A percentile compares a stretch with the other conserved stretches of the same genome.
Evolutionary conservation across 1,140 invertebrate genomes (phyloP).

Genomic region (Drosophila watanabei): DNA sequence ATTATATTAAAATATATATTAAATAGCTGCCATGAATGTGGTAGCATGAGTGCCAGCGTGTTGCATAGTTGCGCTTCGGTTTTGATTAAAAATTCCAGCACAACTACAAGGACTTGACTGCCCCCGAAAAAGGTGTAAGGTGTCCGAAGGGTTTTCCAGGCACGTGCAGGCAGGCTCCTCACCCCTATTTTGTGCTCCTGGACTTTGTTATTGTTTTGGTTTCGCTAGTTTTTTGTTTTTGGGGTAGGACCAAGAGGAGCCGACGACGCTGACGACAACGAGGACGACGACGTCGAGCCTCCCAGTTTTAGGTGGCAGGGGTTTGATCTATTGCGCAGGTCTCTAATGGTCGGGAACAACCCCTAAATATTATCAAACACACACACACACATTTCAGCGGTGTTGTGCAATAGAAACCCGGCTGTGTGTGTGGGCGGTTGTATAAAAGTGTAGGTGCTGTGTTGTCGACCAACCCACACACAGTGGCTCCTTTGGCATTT

Average conservation of each 20-base stretch:
- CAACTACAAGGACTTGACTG: slow-evolving; percentile 16
- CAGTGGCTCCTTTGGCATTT: slow-evolving; percentile 14
- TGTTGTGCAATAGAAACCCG: slow-evolving; percentile 66
- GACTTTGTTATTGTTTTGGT: slow-evolving; percentile 44
- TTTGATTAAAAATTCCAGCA: slow-evolving; percentile 78
- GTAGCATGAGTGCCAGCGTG: slow-evolving; percentile 22
- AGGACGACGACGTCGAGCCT: slow-evolving; percentile 22
- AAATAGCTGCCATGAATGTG: slow-evolving; percentile 41
- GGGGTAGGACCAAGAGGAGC: slow-evolving; percentile 69
- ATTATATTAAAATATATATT: slow-evolving; percentile 33
- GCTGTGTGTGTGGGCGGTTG: slow-evolving; percentile 21
- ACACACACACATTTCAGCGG: slow-evolving; percentile 2
- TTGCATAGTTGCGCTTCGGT: slow-evolving; percentile 70
- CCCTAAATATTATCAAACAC: slow-evolving; percentile 54
- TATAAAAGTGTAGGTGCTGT: slow-evolving; percentile 62
- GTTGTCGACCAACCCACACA: slow-evolving; percentile 77
- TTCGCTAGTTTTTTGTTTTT: slow-evolving; percentile 32
- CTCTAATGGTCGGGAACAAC: slow-evolving; percentile 76
- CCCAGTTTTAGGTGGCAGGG: slow-evolving; percentile 52
- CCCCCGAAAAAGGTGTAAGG: slow-evolving; percentile 33
- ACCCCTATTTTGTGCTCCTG: not conserved
- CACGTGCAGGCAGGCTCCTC: slow-evolving; percentile 44
- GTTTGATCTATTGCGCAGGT: slow-evolving; percentile 69
- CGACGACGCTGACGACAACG: slow-evolving; percentile 1
- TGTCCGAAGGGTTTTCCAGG: slow-evolving; percentile 41